Base-by-base conservation (phyloP, 1,140 invertebrate species). In the Trichonephila inaurata region DNA sequence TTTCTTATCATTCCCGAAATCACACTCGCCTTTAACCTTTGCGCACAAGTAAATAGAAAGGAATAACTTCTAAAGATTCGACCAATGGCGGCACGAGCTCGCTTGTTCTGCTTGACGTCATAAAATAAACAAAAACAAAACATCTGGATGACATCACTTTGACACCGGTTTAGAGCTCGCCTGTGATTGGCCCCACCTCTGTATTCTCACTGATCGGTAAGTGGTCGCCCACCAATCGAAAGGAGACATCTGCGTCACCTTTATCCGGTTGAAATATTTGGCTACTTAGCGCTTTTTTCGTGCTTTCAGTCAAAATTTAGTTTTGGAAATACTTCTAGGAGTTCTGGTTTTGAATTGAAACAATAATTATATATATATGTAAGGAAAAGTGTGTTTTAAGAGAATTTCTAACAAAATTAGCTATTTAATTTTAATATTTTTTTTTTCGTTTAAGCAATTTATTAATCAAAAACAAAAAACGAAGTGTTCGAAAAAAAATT, bases 101-200 rank as follows among this genome's bases (percentile, higher is more conserved):
- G 24, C 51, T 21, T 83, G 40, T n/a, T 58, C 82, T 24, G 8
- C 40, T n/a, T 83, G 82, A 83, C 82, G 82, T 83, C 82, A 83
- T 51, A 21, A 83, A 83, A 83, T 60, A 83, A 83, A 83, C 51
- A 83, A 83, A 58, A 83, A 83, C 44, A 83, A 83, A 83, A 83
- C 82, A 83, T 83, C 44, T n/a, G 82, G 82, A 51, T 83, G 82
- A 83, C 44, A 83, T 83, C 82, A 83, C 82, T 83, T 58, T 19
- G 44, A n/a, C 44, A 58, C 82, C 44, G 51, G 44, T n/a, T 51
- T 28, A 60, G 24, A 83, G n/a, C 40, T 83, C 51, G 19, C 18
- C n/a, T 58, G 44, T 51, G 82, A 83, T 83, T 83, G 82, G 82
- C 4, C 44, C 82, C 40, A 60, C 21, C 51, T 28, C 51, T 60